Percentiles rank a stretch among this genome's conserved stretches.
phyloP scores from a whole-genome alignment of 64 coral and sea anemone species.

The Stylophora pistillata region DNA sequence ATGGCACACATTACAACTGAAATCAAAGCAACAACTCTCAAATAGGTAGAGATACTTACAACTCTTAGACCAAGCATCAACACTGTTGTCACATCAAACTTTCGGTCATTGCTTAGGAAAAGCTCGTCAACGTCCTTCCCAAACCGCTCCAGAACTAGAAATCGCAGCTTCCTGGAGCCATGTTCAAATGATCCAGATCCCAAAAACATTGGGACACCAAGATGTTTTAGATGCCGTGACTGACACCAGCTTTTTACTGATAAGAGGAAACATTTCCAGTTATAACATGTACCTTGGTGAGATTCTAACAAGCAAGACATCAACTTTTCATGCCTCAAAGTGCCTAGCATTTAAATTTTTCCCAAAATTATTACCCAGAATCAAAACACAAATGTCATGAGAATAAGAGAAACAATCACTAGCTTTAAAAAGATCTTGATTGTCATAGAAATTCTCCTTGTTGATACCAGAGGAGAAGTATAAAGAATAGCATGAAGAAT shows the following conservation, averaged over 20 bases:
- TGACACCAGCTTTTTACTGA: constrained; percentile 89
- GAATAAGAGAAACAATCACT: too few relatives aligned
- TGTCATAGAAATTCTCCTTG: too few relatives aligned
- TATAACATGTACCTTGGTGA: too few relatives aligned
- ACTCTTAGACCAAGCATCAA: constrained; percentile 86
- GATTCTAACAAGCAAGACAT: too few relatives aligned
- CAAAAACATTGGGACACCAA: constrained; percentile 84
- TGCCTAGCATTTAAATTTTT: too few relatives aligned
- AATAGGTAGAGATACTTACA: constrained; percentile 49
- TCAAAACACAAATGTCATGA: too few relatives aligned
- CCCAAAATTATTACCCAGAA: too few relatives aligned
- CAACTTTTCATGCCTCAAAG: too few relatives aligned
- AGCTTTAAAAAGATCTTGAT: too few relatives aligned
- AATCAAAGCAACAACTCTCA: neutral
- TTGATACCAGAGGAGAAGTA: too few relatives aligned
- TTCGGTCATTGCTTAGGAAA: constrained; percentile 33
- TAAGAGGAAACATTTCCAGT: neutral
- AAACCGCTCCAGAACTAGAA: constrained; percentile 96
- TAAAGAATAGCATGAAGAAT: too few relatives aligned
- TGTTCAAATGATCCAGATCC: constrained; percentile 82
- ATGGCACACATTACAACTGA: too few relatives aligned
- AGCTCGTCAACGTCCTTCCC: constrained; percentile 90
- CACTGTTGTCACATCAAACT: constrained; percentile 83
- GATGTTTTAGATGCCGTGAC: constrained; percentile 76
- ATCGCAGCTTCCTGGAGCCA: constrained; percentile 73